These are phyloP conservation scores for Sylvia atricapilla DNA, from an alignment of 2,113 vertebrate genomes.

Conservation along the genomic window DNA sequence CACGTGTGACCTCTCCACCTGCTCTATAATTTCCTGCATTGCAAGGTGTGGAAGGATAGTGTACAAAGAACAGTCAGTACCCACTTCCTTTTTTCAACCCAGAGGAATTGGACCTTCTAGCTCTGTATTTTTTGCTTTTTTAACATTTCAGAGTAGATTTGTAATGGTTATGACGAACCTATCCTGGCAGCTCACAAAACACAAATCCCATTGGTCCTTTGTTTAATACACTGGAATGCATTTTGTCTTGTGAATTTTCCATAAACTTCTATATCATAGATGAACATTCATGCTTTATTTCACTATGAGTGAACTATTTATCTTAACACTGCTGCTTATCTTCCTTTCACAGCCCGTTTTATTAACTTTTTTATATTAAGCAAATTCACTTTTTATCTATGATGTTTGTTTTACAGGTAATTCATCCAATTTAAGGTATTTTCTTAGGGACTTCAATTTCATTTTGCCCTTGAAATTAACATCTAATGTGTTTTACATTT, in stretches of 20 bases:
- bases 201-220: background rate
- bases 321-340: slow-evolving; percentile 21
- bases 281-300: slow-evolving; percentile 45
- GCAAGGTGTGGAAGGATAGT: background rate
- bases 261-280: background rate
- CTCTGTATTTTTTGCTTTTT: background rate
- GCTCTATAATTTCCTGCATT: background rate
- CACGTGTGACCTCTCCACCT: background rate
- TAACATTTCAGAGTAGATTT: background rate
- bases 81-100: background rate
- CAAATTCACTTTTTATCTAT: slow-evolving; percentile 61
- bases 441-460: slow-evolving; percentile 54
- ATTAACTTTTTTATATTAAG: slow-evolving; percentile 53
- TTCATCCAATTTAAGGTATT: slow-evolving; percentile 61
- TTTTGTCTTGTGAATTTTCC: slow-evolving; percentile 32
- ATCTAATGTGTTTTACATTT: slow-evolving; percentile 49
- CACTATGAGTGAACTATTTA: slow-evolving; percentile 33
- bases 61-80: background rate
- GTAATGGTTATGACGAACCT: background rate
- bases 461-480: slow-evolving; percentile 64
- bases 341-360: slow-evolving; percentile 32
- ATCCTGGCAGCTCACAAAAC: background rate
- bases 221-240: background rate
- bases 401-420: slow-evolving; percentile 62
- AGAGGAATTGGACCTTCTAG: background rate